Conservation (phyloP, 1,140 invertebrate species). For the Ridgeia piscesae region DNA sequence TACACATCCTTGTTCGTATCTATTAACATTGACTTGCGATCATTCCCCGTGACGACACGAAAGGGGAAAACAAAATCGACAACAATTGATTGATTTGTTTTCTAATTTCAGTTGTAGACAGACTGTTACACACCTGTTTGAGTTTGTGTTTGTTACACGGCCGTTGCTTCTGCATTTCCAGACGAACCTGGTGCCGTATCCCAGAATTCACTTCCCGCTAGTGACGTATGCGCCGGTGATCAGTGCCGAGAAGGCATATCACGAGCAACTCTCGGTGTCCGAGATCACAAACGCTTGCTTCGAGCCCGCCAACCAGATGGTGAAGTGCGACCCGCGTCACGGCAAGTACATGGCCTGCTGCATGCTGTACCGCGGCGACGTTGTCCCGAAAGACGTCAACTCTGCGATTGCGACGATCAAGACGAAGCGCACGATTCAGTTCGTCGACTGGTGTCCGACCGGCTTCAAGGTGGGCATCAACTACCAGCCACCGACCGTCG, state of each 20-base stretch:
- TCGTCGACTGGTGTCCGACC: constrained; percentile 2
- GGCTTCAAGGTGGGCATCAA: constrained; percentile 3
- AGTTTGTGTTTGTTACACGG: not conserved
- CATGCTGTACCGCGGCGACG: not conserved
- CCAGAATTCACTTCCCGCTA: not conserved
- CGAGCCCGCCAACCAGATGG: not conserved
- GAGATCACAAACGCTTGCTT: not conserved
- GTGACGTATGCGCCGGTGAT: not conserved
- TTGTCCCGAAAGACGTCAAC: not conserved
- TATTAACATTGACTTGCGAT: too few species aligned
- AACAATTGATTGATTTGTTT: too few species aligned
- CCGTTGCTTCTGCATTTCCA: not conserved
- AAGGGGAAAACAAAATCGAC: too few species aligned
- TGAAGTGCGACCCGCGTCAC: not conserved
- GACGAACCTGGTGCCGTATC: not conserved
- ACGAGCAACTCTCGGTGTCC: not conserved
- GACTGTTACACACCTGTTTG: too few species aligned
- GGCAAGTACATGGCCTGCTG: constrained; percentile 3
- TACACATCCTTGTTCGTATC: too few species aligned
- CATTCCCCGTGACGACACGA: too few species aligned
- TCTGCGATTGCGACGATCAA: not conserved
- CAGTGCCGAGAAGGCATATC: not conserved
- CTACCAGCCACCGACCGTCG: not conserved
- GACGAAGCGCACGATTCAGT: not conserved
- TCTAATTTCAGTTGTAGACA: too few species aligned